Evolutionary conservation across 2,113 vertebrate genomes (phyloP).

Genomic region (Saimiri boliviensis): DNA sequence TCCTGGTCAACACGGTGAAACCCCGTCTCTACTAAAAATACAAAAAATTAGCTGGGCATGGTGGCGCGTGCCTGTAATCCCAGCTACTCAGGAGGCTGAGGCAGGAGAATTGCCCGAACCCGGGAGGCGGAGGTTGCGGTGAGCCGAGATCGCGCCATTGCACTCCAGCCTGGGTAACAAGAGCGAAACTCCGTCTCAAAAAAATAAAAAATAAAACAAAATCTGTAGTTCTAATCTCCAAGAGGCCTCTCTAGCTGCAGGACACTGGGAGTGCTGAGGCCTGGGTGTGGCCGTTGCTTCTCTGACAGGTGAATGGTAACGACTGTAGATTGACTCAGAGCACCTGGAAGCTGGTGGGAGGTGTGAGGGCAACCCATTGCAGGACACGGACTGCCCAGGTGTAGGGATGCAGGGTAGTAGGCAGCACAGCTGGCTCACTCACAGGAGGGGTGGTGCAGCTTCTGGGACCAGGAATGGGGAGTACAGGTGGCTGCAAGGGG

Average conservation of each 20-base stretch:
- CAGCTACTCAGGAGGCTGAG: too few relatives aligned
- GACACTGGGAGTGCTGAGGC: background rate
- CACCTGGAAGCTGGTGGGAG: background rate
- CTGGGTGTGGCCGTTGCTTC: background rate
- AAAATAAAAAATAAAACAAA: too few relatives aligned
- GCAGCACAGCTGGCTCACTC: background rate
- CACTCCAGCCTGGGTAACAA: too few relatives aligned
- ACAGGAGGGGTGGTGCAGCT: too few relatives aligned
- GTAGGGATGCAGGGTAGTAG: background rate
- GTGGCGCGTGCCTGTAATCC: too few relatives aligned
- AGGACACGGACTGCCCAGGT: background rate
- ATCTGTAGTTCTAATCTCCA: background rate
- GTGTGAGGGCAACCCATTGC: rapidly evolving
- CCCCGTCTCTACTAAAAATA: too few relatives aligned
- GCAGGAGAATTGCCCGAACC: too few relatives aligned
- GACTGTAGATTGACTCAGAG: background rate
- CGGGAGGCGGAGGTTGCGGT: too few relatives aligned
- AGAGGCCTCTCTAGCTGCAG: background rate
- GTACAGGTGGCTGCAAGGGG: background rate
- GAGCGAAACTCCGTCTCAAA: too few relatives aligned
- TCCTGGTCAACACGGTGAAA: too few relatives aligned
- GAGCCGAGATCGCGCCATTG: too few relatives aligned
- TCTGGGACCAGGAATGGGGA: background rate
- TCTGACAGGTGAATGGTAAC: background rate
- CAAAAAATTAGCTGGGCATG: too few relatives aligned